These are phyloP conservation scores for Seriola quinqueradiata DNA, from an alignment of 2,113 vertebrate genomes.

Conservation along the genomic window DNA sequence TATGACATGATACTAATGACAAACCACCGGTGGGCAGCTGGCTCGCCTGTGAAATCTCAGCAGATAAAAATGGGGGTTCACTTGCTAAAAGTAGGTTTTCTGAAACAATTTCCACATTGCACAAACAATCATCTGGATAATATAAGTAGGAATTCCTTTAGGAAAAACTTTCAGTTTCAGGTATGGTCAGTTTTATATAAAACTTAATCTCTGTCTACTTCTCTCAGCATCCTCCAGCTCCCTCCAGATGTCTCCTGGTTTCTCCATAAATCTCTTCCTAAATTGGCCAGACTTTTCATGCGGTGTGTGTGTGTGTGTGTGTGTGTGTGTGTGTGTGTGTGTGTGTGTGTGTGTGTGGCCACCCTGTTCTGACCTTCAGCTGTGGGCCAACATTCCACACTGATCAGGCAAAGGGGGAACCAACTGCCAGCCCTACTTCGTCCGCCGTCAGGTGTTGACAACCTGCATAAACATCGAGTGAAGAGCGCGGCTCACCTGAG, in stretches of 20 bases:
- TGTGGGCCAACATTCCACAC: slow-evolving; percentile 60
- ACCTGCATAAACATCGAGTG: slow-evolving; percentile 71
- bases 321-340: slow-evolving; percentile 2
- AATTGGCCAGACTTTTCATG: slow-evolving; percentile 46
- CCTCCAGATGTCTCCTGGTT: slow-evolving; percentile 49
- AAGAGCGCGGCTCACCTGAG: slow-evolving; percentile 53
- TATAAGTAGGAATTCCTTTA: not conserved
- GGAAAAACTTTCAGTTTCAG: not conserved
- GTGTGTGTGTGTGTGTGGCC: not conserved
- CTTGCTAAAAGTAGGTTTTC: no score
- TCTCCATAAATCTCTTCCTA: slow-evolving; percentile 59
- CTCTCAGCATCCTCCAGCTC: slow-evolving; percentile 21
- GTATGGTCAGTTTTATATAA: slow-evolving; percentile 6
- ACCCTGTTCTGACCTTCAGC: slow-evolving; percentile 72
- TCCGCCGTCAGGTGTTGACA: slow-evolving; percentile 74
- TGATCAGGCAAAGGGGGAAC: slow-evolving; percentile 49
- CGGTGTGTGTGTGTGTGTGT: not conserved
- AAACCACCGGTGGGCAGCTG: not conserved
- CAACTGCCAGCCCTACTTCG: slow-evolving; percentile 54
- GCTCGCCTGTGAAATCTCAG: no score
- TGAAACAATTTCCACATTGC: not conserved
- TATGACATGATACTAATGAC: not conserved
- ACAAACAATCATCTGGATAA: not conserved
- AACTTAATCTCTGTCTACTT: slow-evolving; percentile 15
- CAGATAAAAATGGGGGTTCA: no score